Base-by-base conservation (phyloP, 1,140 invertebrate genomes). In the Thaumatotibia leucotreta region DNA sequence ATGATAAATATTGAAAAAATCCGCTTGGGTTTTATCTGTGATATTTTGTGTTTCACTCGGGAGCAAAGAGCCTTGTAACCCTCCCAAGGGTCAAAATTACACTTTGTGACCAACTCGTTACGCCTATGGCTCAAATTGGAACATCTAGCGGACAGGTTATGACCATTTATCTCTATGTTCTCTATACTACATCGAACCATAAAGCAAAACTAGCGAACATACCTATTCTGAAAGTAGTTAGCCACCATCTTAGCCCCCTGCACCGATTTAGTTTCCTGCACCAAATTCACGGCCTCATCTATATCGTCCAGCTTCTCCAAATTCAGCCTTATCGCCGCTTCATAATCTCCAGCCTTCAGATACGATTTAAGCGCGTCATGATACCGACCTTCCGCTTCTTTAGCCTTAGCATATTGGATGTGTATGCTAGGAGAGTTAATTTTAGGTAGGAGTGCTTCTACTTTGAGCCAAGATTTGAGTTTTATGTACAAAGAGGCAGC, bases 191-290 rank as follows among this genome's bases (percentile, higher is more conserved):
- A n/a, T n/a, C n/a, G n/a, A n/a, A n/a, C n/a, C n/a, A n/a, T n/a
- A n/a, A n/a, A n/a, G n/a, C n/a, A 4, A 29, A 29, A 6, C 2
- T 4, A 29, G 6, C 6, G 6, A 29, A 29, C n/a, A 17, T 45
- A 45, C 39, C 39, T 45, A 79, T 95, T 95, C 91, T 98, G 97
- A 88, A 99, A 99, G 92, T 98, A 99, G 79, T 96, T 96, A 0
- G 99, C 98, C 0, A 99, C 96, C 93, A 99, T 94, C 91, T 98
- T 99, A 0, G 98, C 98, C 23, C 98, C 97, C 84, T 99, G 98
- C 61, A 95, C 93, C 27, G 96, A 97, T 72, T 97, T 96, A 0
- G 97, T 98, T 80, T 98, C 96, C 77, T 97, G 95, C 0, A 99
- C 99, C 63, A 99, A 93, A 85, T 94, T 92, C 0, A 98, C 97